A percentile compares a stretch with the other conserved stretches of the same genome.
These are phyloP conservation scores for Drosophila kuntzei DNA, from an alignment of 2,888 invertebrate genomes.

Conservation along the genomic window DNA sequence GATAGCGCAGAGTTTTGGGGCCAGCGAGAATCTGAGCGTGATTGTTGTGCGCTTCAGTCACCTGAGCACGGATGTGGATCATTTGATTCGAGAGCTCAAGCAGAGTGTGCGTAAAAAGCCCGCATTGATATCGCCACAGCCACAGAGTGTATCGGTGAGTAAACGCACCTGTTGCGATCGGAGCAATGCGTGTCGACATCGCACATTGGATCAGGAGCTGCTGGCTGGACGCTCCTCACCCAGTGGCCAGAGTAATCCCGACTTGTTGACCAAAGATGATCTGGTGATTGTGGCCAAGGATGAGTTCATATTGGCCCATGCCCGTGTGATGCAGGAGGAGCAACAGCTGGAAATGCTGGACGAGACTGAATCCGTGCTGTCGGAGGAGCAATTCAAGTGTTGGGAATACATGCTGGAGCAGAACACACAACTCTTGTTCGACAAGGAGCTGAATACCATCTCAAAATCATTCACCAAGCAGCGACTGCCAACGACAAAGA, in stretches of 20 bases:
- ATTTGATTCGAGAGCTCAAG: slow-evolving; percentile 91
- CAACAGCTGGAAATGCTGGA: slow-evolving; percentile 86
- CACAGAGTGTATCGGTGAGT: slow-evolving; percentile 74
- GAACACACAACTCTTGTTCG: slow-evolving; percentile 94
- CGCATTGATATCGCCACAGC: slow-evolving; percentile 87
- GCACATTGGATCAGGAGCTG: slow-evolving; percentile 58
- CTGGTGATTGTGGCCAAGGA: slow-evolving; percentile 69
- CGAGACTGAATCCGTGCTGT: slow-evolving; percentile 88
- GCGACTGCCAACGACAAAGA: slow-evolving; percentile 38
- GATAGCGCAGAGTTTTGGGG: slow-evolving; percentile 95
- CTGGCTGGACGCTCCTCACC: slow-evolving; percentile 89
- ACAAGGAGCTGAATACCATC: slow-evolving; percentile 93
- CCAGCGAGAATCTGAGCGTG: slow-evolving; percentile 94
- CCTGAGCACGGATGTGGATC: slow-evolving; percentile 90
- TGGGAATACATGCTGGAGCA: slow-evolving; percentile 98
- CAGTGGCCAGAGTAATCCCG: slow-evolving; percentile 92
- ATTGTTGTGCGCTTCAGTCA: slow-evolving; percentile 92
- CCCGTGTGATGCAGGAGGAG: slow-evolving; percentile 87
- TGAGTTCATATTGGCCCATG: slow-evolving; percentile 84
- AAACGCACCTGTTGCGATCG: slow-evolving; percentile 74
- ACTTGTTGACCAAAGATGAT: slow-evolving; percentile 82
- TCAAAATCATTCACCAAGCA: slow-evolving; percentile 88
- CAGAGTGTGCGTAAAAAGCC: slow-evolving; percentile 90
- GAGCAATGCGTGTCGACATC: slow-evolving; percentile 71
- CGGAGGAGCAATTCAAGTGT: slow-evolving; percentile 95